These are phyloP conservation scores for Camponotus floridanus DNA, from an alignment of 1,140 invertebrate genomes.

Conservation along the genomic window DNA sequence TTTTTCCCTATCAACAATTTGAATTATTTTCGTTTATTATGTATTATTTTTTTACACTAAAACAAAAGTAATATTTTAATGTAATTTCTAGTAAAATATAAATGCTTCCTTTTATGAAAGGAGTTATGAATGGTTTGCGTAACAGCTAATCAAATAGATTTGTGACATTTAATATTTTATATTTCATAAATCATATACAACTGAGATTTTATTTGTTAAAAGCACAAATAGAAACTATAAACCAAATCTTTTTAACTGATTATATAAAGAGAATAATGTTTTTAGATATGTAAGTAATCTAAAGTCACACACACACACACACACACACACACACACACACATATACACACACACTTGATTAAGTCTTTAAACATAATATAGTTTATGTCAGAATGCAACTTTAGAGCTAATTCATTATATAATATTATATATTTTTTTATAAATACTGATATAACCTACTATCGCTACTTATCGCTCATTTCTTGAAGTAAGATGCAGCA, in stretches of 20 bases:
- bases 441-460: conserved; percentile 1
- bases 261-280: not conserved
- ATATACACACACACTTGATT: not conserved
- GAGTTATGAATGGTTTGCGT: not conserved
- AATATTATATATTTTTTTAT: not conserved
- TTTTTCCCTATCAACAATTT: not conserved
- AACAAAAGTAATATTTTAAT: not conserved
- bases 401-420: not conserved
- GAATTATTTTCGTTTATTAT: not conserved
- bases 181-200: not conserved
- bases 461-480: conserved; percentile 3
- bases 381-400: not conserved
- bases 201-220: not conserved
- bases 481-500: not conserved
- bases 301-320: not conserved
- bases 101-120: not conserved
- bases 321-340: no score
- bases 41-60: not conserved
- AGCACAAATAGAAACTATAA: not conserved
- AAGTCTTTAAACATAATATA: not conserved
- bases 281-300: not conserved
- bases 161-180: not conserved
- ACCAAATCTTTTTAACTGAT: not conserved
- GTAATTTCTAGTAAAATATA: not conserved
- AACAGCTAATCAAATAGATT: not conserved